Conservation (phyloP, 2,113 vertebrate genomes). For the Echinops telfairi region DNA sequence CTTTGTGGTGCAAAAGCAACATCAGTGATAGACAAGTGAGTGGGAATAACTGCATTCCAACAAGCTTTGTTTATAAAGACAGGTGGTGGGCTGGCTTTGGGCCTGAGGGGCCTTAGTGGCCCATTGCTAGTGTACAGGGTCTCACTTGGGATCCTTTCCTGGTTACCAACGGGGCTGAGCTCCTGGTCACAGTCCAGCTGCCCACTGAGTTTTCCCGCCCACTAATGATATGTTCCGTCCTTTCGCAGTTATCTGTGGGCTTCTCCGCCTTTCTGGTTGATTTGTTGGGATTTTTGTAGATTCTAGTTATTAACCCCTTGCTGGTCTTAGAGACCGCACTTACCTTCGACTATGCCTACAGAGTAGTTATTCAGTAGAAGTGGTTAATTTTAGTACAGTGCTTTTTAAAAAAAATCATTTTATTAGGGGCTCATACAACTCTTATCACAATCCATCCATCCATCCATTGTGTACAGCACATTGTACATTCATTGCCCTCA, state of each 20-base stretch:
- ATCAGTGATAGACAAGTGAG: too few relatives aligned
- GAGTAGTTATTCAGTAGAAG: neutral
- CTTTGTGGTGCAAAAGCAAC: neutral
- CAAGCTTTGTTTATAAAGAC: constrained; percentile 7
- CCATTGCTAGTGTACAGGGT: neutral
- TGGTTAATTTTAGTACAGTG: neutral
- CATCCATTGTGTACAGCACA: too few relatives aligned
- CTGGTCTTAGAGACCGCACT: neutral
- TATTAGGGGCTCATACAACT: too few relatives aligned
- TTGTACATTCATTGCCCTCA: too few relatives aligned
- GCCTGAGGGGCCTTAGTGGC: neutral
- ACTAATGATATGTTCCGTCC: neutral
- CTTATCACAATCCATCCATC: too few relatives aligned
- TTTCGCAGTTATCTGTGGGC: neutral
- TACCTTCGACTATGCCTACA: neutral
- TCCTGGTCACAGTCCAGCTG: neutral
- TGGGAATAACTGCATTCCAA: neutral
- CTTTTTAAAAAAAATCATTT: too few relatives aligned
- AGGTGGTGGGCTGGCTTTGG: neutral
- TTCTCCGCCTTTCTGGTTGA: neutral
- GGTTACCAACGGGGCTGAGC: neutral
- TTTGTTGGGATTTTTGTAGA: neutral
- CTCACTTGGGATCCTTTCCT: neutral
- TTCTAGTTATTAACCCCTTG: neutral
- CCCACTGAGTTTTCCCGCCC: neutral